These are phyloP conservation scores for Pangasius mekongensis DNA, from an alignment of 2,797 vertebrate species.

Conservation along the genomic window DNA sequence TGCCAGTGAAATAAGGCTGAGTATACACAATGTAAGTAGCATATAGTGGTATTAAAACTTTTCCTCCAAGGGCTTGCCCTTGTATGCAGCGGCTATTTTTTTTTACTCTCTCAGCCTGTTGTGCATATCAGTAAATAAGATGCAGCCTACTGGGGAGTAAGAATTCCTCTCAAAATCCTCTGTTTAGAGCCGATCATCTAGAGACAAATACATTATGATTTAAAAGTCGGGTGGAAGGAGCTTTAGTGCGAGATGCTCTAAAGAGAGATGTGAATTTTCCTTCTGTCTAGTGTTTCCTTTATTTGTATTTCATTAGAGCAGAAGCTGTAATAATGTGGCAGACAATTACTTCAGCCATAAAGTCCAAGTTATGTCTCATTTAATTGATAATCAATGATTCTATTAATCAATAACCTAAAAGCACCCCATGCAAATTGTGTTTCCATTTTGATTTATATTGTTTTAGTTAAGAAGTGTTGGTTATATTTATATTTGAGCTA, in stretches of 20 bases:
- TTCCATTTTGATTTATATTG: not conserved
- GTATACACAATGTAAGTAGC: conserved; percentile 8
- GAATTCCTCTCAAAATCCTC: not conserved
- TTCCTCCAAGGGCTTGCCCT: not conserved
- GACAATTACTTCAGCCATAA: not conserved
- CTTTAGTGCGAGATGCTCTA: not conserved
- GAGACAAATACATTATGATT: not conserved
- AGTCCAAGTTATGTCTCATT: not conserved
- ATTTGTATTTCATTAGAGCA: not conserved
- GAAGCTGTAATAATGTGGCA: not conserved
- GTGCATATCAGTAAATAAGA: not conserved
- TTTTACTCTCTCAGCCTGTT: not conserved
- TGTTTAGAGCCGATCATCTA: not conserved
- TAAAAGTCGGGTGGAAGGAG: not conserved
- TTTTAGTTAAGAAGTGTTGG: not conserved
- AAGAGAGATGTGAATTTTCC: too few relatives aligned
- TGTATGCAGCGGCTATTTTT: not conserved
- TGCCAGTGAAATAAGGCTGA: not conserved
- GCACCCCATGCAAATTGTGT: not conserved
- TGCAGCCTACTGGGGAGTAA: not conserved
- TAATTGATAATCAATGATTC: not conserved
- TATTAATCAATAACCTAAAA: not conserved
- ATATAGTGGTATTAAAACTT: not conserved
- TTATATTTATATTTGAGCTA: not conserved
- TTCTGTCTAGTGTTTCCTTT: not conserved